Conservation (phyloP, 2,888 invertebrate species). For the Hemistola chrysoprasaria region DNA sequence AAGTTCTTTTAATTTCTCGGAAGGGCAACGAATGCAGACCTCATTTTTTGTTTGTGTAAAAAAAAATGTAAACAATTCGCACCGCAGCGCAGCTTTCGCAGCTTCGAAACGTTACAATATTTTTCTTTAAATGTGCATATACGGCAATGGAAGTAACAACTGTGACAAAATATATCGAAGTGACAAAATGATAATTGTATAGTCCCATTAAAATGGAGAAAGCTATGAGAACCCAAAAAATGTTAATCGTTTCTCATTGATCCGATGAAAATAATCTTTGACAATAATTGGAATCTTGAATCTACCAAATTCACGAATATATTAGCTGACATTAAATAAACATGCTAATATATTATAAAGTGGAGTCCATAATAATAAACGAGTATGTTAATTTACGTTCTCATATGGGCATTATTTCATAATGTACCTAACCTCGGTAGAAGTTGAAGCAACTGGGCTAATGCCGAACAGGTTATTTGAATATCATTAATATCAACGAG, state of each 20-base stretch:
- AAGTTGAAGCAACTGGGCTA: slow-evolving; percentile 16
- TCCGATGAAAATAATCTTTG: too few relatives aligned
- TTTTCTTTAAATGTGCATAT: slow-evolving; percentile 7
- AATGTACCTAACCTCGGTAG: slow-evolving; percentile 26
- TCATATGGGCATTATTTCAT: slow-evolving; percentile 7
- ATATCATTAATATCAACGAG: slow-evolving; percentile 8
- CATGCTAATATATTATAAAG: not conserved
- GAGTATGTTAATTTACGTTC: slow-evolving; percentile 12
- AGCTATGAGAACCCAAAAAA: too few relatives aligned
- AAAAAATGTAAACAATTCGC: slow-evolving; percentile 77
- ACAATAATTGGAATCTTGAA: too few relatives aligned
- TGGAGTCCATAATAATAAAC: slow-evolving; percentile 4
- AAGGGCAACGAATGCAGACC: slow-evolving; percentile 50
- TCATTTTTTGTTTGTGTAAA: slow-evolving; percentile 54
- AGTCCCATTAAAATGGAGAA: too few relatives aligned
- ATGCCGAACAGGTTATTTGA: slow-evolving; percentile 24
- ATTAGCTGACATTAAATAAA: too few relatives aligned
- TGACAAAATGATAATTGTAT: too few relatives aligned
- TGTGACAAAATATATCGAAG: too few relatives aligned
- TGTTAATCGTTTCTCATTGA: too few relatives aligned
- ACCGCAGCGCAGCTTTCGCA: not conserved
- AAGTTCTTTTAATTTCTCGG: slow-evolving; percentile 54
- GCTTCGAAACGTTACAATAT: too few relatives aligned
- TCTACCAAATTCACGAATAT: too few relatives aligned
- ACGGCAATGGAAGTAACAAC: not conserved